Evolutionary conservation across 2,113 vertebrate species (phyloP).

Genomic region (Todiramphus chloris): DNA sequence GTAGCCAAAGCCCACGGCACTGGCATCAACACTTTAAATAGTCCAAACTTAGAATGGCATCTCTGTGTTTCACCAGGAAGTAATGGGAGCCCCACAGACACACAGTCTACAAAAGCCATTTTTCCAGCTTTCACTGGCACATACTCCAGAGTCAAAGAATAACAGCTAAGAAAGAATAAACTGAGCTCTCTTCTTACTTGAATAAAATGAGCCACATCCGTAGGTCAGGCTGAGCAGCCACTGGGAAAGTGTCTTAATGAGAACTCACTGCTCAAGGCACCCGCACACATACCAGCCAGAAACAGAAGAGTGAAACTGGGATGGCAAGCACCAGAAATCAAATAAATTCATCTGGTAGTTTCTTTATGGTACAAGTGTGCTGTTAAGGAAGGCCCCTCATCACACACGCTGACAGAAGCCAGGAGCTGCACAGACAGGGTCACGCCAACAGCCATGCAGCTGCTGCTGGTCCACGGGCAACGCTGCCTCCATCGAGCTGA

Average conservation of each 20-base stretch:
- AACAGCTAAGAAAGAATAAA: background rate
- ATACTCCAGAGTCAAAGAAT: background rate
- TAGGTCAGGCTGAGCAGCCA: background rate
- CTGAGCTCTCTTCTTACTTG: background rate
- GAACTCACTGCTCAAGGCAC: accelerated
- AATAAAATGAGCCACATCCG: background rate
- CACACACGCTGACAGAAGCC: accelerated
- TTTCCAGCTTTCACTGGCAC: background rate
- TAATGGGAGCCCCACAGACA: background rate
- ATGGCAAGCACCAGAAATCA: background rate
- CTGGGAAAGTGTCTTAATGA: background rate
- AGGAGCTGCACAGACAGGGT: background rate
- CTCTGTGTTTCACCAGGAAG: background rate
- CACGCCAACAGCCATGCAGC: accelerated
- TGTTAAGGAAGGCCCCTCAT: background rate
- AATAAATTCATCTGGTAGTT: background rate
- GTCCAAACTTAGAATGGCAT: accelerated
- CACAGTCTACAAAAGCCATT: background rate
- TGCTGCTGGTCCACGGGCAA: background rate
- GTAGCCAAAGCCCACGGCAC: background rate
- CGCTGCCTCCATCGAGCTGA: background rate
- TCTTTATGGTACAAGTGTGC: background rate
- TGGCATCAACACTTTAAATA: background rate
- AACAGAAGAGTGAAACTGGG: background rate
- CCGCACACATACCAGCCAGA: accelerated